Evolutionary conservation across 92 coral and sea anemone genomes (phyloP).

Genomic region (Zoanthus solanderi): DNA sequence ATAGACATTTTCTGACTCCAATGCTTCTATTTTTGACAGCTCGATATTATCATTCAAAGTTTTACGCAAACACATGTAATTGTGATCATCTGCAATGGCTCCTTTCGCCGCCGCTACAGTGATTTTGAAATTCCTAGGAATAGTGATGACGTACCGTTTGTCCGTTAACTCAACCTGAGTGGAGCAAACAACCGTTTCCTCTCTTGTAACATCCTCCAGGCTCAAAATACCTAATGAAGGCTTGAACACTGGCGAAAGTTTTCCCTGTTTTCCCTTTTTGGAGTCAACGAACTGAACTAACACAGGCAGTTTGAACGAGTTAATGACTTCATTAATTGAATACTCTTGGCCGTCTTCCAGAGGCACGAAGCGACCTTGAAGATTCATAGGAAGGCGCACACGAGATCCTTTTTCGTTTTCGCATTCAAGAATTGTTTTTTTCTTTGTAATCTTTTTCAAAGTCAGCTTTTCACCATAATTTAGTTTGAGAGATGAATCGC

Average conservation of each 20-base stretch:
- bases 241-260: not conserved
- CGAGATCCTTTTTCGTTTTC: conserved; percentile 18
- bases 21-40: not conserved
- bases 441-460: not conserved
- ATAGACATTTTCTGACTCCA: conserved; percentile 1
- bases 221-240: not conserved
- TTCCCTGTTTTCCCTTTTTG: not conserved
- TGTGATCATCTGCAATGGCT: not conserved
- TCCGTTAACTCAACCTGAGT: not conserved
- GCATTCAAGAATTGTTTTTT: conserved; percentile 1
- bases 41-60: not conserved
- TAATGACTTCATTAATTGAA: conserved; percentile 32
- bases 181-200: not conserved
- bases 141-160: not conserved
- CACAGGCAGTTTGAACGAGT: conserved; percentile 32
- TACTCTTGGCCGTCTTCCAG: conserved; percentile 20
- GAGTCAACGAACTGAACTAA: conserved; percentile 32
- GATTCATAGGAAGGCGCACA: conserved; percentile 26
- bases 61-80: not conserved
- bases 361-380: conserved; percentile 10
- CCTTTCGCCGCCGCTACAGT: not conserved
- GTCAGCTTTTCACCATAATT: not conserved
- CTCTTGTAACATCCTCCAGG: not conserved
- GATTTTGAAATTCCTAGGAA: not conserved
- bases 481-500: not conserved